Evolutionary conservation across 2,797 vertebrate species (phyloP).

Genomic region (Rhynchotus rufescens): DNA sequence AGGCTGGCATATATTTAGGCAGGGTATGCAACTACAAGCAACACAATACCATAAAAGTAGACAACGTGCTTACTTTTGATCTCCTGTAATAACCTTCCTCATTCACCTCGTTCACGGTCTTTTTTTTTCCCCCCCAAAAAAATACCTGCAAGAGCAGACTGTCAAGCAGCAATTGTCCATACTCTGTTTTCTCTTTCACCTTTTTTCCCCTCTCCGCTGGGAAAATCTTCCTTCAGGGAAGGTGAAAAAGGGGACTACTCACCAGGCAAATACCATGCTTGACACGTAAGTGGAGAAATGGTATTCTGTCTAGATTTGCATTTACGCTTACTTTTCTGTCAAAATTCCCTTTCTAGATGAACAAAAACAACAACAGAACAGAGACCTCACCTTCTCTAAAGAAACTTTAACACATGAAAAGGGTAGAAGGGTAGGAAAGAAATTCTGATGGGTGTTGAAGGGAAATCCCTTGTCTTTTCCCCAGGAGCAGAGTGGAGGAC

Average conservation of each 20-base stretch:
- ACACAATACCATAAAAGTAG: conserved; percentile 7
- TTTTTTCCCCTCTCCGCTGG: not conserved
- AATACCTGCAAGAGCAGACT: not conserved
- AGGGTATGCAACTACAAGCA: not conserved
- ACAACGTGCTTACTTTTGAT: not conserved
- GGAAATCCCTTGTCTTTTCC: fast-evolving
- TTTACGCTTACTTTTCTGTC: not conserved
- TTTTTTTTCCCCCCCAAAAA: not conserved
- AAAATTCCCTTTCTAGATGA: not conserved
- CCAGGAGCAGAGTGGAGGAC: fast-evolving
- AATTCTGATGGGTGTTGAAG: not conserved
- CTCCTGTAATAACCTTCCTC: not conserved
- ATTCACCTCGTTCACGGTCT: fast-evolving
- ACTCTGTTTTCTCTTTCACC: not conserved
- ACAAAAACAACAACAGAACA: not conserved
- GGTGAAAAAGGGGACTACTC: not conserved
- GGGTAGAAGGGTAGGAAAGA: not conserved
- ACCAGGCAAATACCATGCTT: not conserved
- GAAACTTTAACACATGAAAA: not conserved
- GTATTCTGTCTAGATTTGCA: not conserved
- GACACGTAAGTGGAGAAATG: not conserved
- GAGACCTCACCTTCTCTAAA: not conserved
- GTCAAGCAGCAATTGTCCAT: not conserved
- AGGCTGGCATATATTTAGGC: conserved; percentile 13
- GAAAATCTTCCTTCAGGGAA: not conserved